Conservation (phyloP, 2,113 vertebrate species). For the Chionomys nivalis region DNA sequence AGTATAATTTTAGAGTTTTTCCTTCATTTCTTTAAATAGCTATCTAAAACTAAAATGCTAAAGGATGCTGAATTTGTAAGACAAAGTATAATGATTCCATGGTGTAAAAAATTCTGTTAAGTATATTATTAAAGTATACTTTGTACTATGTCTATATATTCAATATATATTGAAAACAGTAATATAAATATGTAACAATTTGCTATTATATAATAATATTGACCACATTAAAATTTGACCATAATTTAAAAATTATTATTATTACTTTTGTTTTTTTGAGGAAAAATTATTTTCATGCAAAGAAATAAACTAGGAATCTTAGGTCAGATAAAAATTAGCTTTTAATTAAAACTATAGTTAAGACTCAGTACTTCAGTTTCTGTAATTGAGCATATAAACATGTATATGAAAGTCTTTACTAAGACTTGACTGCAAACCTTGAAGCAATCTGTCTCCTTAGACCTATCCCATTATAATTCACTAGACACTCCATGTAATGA, state of each 20-base stretch:
- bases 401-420: background rate
- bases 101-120: background rate
- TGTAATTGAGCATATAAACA: background rate
- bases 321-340: background rate
- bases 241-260: background rate
- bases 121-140: background rate
- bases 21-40: background rate
- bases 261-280: no score
- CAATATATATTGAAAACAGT: background rate
- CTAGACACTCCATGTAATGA: background rate
- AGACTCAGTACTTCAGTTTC: slow-evolving; percentile 22
- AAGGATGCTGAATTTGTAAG: background rate
- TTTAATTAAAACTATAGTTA: background rate
- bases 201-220: background rate
- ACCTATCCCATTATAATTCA: background rate
- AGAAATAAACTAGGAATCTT: background rate
- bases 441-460: background rate
- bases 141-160: background rate
- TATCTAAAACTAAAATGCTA: background rate
- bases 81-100: background rate
- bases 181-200: background rate
- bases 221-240: background rate
- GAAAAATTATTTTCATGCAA: no score
- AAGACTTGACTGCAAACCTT: background rate
- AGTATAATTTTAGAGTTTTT: background rate